phyloP scores from a whole-genome alignment of 2,113 vertebrate genomes.

The Eulemur macaco region DNA sequence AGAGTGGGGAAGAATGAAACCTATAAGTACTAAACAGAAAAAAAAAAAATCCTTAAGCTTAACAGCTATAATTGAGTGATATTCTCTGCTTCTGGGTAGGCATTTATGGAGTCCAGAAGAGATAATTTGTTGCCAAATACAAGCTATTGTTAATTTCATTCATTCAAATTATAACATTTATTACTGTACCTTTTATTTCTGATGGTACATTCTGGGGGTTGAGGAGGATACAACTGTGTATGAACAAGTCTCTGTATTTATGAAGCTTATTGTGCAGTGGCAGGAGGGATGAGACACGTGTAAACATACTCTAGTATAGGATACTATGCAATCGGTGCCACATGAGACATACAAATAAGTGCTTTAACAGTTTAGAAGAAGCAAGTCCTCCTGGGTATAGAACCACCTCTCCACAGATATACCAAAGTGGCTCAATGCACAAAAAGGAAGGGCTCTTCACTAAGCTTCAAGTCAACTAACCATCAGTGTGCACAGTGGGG shows the following conservation, averaged over 20 bases:
- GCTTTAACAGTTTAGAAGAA: constrained; percentile 14
- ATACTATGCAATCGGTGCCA: not conserved
- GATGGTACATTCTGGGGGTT: not conserved
- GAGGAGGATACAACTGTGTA: not conserved
- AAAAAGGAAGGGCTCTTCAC: not conserved
- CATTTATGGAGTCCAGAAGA: constrained; percentile 23
- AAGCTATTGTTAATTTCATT: constrained; percentile 29
- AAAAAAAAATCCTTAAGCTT: constrained; percentile 17
- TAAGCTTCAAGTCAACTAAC: not conserved
- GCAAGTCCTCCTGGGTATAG: not conserved
- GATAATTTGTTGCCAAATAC: not conserved
- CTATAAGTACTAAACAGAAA: not conserved
- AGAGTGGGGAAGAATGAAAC: not conserved
- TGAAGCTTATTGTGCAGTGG: not conserved
- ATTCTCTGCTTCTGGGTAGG: not conserved
- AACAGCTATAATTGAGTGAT: not conserved
- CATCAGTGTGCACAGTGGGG: not conserved
- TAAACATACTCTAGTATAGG: not conserved
- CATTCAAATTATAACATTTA: constrained; percentile 41
- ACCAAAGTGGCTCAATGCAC: not conserved
- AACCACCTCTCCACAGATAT: not conserved
- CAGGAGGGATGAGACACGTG: not conserved
- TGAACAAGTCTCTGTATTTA: constrained; percentile 1
- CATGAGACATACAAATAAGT: not conserved
- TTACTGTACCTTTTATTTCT: constrained; percentile 14